Evolutionary conservation across 2,888 invertebrate genomes (phyloP).

Genomic region (Altica lythri): DNA sequence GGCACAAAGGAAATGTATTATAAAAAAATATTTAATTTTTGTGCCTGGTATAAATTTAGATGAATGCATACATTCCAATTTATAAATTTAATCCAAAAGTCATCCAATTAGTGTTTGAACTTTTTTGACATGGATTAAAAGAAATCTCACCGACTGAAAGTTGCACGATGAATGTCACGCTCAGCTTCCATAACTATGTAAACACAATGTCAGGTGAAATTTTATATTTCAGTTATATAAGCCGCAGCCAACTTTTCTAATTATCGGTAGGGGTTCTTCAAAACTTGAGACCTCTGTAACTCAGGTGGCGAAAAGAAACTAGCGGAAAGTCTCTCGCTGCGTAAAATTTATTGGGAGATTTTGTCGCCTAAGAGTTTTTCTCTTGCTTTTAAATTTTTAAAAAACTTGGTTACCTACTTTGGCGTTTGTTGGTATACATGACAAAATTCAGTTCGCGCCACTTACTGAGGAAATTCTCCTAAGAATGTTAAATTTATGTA

Average conservation of each 20-base stretch:
- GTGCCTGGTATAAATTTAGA: too few species aligned
- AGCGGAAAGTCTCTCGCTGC: constrained; percentile 16
- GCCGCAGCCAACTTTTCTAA: constrained; percentile 19
- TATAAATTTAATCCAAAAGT: too few species aligned
- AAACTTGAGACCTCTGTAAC: constrained; percentile 19
- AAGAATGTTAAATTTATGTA: constrained; percentile 3
- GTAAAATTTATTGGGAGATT: constrained; percentile 25
- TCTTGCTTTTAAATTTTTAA: constrained; percentile 20
- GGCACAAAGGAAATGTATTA: too few species aligned
- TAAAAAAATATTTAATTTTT: too few species aligned
- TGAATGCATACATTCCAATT: too few species aligned
- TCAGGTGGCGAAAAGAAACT: constrained; percentile 23
- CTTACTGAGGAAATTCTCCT: neutral
- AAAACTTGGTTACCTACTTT: constrained; percentile 13
- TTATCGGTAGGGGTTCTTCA: constrained; percentile 21
- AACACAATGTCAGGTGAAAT: constrained; percentile 11
- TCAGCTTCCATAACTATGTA: constrained; percentile 7
- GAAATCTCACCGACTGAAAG: too few species aligned
- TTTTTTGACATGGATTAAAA: too few species aligned
- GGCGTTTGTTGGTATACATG: neutral
- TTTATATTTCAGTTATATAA: constrained; percentile 9
- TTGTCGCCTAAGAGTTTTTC: constrained; percentile 16
- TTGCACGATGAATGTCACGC: constrained; percentile 7
- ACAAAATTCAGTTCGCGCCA: constrained; percentile 1
- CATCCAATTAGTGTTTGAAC: too few species aligned